A percentile compares a stretch with the other conserved stretches of the same genome.
Conservation (phyloP, 1,140 invertebrate species). For the Diplogasteroides magnus region DNA sequence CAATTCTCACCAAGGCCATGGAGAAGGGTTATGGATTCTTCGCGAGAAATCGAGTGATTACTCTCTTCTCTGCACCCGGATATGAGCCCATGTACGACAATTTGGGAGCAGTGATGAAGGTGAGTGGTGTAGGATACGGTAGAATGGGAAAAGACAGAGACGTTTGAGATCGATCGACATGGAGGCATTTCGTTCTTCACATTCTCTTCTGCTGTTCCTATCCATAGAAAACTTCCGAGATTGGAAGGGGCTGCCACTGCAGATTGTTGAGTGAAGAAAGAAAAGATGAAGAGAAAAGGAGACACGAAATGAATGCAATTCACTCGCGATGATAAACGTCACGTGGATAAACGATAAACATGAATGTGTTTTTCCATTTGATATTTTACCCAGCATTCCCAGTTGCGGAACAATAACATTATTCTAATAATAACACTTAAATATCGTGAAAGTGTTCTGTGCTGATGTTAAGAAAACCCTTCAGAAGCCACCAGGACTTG, state of each 20-base stretch:
- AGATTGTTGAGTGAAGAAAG: neutral
- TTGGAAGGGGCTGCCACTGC: neutral
- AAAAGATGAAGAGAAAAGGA: neutral
- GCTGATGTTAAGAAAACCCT: too few relatives aligned
- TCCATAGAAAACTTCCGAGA: neutral
- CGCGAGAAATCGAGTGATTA: slow-evolving; percentile 10
- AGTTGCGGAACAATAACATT: too few relatives aligned
- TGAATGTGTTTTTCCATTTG: too few relatives aligned
- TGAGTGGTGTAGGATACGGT: neutral
- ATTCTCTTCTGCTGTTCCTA: neutral
- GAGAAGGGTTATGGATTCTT: slow-evolving; percentile 4
- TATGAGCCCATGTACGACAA: too few relatives aligned
- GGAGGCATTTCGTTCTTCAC: neutral
- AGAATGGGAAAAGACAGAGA: neutral
- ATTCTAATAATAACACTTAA: too few relatives aligned
- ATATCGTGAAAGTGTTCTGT: too few relatives aligned
- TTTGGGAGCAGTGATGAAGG: too few relatives aligned
- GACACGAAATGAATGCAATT: too few relatives aligned
- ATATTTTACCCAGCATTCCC: too few relatives aligned
- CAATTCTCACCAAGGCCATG: neutral
- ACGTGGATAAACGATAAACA: too few relatives aligned
- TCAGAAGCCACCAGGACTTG: too few relatives aligned
- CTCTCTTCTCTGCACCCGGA: slow-evolving; percentile 15
- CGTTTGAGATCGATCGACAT: neutral
- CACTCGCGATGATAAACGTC: too few relatives aligned